Evolutionary conservation across 1,140 invertebrate species (phyloP), one percentile per base, ranked within the genome.

Genomic region (Danaus plexippus): DNA sequence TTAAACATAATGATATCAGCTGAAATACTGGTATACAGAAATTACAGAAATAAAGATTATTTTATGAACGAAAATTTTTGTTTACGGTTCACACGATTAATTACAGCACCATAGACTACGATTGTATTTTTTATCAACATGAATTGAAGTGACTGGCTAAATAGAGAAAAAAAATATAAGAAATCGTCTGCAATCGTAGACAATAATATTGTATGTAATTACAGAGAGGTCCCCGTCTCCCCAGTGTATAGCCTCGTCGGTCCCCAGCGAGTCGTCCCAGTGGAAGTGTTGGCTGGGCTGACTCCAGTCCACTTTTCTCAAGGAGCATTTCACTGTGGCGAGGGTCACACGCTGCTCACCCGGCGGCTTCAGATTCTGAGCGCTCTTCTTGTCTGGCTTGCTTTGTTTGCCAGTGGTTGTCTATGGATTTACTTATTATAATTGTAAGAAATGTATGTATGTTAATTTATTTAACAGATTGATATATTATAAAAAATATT

Each of bases 151-250:
- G 4, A 32, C 22, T 32, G 22, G 22, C 22, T 6, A 6, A 32
- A 32, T 32, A 32, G 22, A 32, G 22, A 32, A 32, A 32, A 32
- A 32, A 32, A 22, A 22, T 2, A 22, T 22, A 22, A 32, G 22
- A 32, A 32, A 32, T 3, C 22, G 7, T 32, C 5, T 32, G 7
- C 2, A 32, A 0, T 32, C 4, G 5, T 32, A 32, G 22, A 32
- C 6, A 9, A 15, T 43, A 41, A 52, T 1, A 52, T 32, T 40
- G 1, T 32, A 43, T 88, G 89, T 62, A 90, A 55, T 71, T 62
- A 82, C 78, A 8, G 75, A 65, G 10, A 84, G 71, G 57, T 82
- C 81, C 12, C 79, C 79, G 40, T 84, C 80, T 1, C 77, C 79
- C 73, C 80, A 84, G 48, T 80, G 73, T n/a, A 81, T 73, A 32